phyloP scores from a whole-genome alignment of 2,113 vertebrate genomes.

The Passer montanus region DNA sequence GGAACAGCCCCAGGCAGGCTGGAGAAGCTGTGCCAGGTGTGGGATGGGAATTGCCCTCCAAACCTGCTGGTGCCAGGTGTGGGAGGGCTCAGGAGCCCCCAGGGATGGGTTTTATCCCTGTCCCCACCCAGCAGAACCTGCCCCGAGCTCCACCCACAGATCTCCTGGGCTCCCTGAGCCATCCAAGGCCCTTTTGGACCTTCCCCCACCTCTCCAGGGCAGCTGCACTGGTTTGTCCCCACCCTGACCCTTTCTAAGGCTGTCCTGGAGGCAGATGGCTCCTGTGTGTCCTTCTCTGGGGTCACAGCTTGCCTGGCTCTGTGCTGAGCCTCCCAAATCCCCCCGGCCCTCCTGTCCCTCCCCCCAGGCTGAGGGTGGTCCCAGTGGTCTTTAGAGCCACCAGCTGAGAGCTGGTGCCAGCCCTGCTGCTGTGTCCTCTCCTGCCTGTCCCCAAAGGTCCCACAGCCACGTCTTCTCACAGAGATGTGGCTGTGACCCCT shows the following conservation, averaged over 20 bases:
- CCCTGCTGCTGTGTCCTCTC: background rate
- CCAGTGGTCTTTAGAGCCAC: background rate
- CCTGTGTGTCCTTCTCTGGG: background rate
- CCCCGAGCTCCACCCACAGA: background rate
- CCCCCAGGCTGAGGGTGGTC: background rate
- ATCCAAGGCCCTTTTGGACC: background rate
- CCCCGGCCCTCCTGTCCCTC: background rate
- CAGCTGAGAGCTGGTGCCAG: background rate
- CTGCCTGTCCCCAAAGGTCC: background rate
- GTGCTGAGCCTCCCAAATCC: background rate
- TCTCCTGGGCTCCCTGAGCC: background rate
- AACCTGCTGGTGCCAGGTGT: accelerated
- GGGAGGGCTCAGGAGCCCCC: background rate
- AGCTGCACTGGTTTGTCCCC: background rate
- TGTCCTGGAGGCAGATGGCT: background rate
- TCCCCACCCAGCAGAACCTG: background rate
- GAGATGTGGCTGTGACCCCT: background rate
- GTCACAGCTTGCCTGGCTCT: background rate
- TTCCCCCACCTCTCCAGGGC: background rate
- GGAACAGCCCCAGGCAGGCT: background rate
- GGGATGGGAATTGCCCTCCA: background rate
- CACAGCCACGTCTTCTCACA: background rate
- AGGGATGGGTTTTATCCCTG: background rate
- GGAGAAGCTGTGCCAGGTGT: background rate
- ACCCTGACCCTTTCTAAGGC: background rate